Evolutionary conservation across 2,113 vertebrate species (phyloP).

Genomic region (Apeltes quadracus): DNA sequence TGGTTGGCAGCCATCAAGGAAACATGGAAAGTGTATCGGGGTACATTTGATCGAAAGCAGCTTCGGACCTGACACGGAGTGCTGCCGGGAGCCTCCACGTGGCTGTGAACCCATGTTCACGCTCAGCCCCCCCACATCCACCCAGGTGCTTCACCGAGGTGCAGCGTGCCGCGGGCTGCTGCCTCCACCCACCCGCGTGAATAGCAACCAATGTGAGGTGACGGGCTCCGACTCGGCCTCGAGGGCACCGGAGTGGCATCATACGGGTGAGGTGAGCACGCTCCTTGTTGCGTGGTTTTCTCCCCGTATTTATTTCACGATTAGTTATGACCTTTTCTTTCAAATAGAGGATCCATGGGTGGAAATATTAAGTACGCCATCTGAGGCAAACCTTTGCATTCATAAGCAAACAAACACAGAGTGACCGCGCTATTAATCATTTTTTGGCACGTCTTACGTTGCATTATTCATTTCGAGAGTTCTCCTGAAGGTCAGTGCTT

Average conservation of each 20-base stretch:
- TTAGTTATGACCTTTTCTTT: background rate
- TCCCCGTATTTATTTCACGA: background rate
- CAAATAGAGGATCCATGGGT: background rate
- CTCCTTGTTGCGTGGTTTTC: background rate
- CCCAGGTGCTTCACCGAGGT: conserved; percentile 7
- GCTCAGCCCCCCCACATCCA: background rate
- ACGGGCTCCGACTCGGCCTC: conserved; percentile 27
- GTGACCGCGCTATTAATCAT: too few species aligned
- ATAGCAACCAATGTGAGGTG: conserved; percentile 51
- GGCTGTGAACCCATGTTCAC: background rate
- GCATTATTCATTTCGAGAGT: background rate
- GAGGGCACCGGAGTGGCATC: background rate
- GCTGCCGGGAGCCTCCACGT: background rate
- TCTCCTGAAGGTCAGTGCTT: conserved; percentile 21
- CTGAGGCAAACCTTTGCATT: background rate
- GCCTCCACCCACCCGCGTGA: conserved; percentile 39
- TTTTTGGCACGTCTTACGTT: background rate
- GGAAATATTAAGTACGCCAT: background rate
- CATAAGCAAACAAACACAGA: too few species aligned
- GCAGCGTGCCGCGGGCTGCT: conserved; percentile 28
- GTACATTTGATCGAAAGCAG: background rate
- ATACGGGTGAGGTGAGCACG: background rate
- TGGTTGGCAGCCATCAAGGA: background rate
- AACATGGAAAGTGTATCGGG: background rate
- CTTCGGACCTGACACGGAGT: too few species aligned